Conservation (phyloP, 2,113 vertebrate species). For the Tylochromis polylepis region DNA sequence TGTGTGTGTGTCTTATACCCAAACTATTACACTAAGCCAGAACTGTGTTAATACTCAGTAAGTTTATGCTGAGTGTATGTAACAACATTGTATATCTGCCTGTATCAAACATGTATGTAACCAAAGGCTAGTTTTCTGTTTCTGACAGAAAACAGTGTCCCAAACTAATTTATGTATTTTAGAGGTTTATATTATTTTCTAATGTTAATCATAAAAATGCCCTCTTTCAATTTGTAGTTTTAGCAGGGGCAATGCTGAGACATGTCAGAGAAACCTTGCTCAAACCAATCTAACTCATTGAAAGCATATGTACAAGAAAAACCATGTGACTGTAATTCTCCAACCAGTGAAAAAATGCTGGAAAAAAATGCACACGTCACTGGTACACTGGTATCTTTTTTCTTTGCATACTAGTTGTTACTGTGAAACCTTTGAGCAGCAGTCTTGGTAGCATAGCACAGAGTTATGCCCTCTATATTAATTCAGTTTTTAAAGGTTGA, state of each 20-base stretch:
- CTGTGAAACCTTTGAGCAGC: background rate
- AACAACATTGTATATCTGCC: background rate
- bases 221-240: background rate
- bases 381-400: background rate
- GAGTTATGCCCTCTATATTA: background rate
- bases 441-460: background rate
- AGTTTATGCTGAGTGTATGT: background rate
- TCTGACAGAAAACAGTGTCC: background rate
- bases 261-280: background rate
- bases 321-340: no score
- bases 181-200: background rate
- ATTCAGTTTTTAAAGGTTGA: background rate
- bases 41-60: background rate
- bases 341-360: background rate
- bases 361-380: background rate
- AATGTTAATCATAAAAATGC: background rate
- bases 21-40: background rate
- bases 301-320: no score
- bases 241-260: background rate
- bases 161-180: background rate
- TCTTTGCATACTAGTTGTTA: background rate
- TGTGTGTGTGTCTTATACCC: background rate
- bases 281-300: no score
- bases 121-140: background rate
- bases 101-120: background rate